Base-by-base conservation (phyloP, 2,797 vertebrate species). In the Acanthornis magna region DNA sequence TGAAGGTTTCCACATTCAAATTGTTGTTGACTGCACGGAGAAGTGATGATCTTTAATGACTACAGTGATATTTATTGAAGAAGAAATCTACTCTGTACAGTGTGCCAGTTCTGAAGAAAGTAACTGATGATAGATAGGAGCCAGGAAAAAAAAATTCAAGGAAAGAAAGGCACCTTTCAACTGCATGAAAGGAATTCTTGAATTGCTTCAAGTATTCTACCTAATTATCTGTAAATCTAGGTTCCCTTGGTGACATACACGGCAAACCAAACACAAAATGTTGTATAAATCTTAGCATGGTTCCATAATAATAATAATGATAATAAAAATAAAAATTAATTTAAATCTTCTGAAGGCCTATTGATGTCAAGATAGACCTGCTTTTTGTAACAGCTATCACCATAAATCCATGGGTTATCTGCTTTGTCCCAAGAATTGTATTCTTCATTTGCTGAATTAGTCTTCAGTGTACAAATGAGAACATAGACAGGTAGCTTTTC, bases 151-250 rank as follows among this genome's bases (percentile, higher is more conserved):
- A 75, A 51, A 89, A 75, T 55, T 62, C 42, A 47, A 32, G 66
- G 76, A 85, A 89, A 91, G 50, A 92, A 94, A 89, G 77, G 75
- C 43, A 75, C 74, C 76, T 85, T 89, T 90, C 73, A 92, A 75
- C 43, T 84, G 25, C 87, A 54, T 47, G 58, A 94, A 92, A 83
- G 32, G 40, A 92, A 77, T 80, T 82, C 38, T 61, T 91, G 40
- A 96, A 79, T 54, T 82, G 22, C 51, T 90, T 93, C 53, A 85
- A 63, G 42, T 92, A 82, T 92, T 93, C 95, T 92, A 83, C 90
- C 26, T 85, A 96, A 96, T 94, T 93, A 95, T 81, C 86, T 85
- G 38, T 89, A 94, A 85, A 94, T 65, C 55, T 80, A 92, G 36
- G 21, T 50, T 32, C 42, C 27, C 32, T 91, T 89, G 77, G n/a